Evolutionary conservation across 2,888 invertebrate genomes (phyloP).

Genomic region (Icerya purchasi): DNA sequence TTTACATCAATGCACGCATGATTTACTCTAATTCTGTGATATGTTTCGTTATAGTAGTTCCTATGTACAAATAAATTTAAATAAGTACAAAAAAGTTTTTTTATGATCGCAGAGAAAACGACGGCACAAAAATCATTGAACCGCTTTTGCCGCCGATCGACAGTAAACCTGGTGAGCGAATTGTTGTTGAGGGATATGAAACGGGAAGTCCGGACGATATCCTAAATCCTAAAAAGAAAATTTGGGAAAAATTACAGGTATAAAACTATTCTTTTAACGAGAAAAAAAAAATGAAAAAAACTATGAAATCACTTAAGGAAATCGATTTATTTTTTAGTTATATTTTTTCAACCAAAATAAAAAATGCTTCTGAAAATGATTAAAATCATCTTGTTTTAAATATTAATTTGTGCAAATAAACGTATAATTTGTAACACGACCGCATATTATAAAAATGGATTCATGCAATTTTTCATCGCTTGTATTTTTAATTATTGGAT

Average conservation of each 20-base stretch:
- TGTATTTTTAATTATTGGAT: too few species aligned
- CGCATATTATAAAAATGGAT: too few species aligned
- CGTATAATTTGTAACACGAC: too few species aligned
- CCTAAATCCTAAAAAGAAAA: constrained; percentile 85
- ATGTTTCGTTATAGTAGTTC: too few species aligned
- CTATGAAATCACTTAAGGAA: neutral
- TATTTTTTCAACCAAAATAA: constrained; percentile 4
- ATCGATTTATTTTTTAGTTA: constrained; percentile 3
- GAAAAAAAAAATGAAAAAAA: constrained; percentile 5
- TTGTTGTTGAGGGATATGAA: constrained; percentile 64
- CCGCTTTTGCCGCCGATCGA: constrained; percentile 56
- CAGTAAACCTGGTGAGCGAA: constrained; percentile 58
- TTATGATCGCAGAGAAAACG: constrained; percentile 29
- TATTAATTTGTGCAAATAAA: too few species aligned
- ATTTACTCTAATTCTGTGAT: too few species aligned
- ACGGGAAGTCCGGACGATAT: constrained; percentile 56
- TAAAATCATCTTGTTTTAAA: too few species aligned
- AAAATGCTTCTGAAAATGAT: too few species aligned
- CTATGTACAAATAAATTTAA: too few species aligned
- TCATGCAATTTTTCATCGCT: too few species aligned
- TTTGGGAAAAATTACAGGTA: constrained; percentile 78
- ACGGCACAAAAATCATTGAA: constrained; percentile 57
- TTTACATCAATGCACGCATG: too few species aligned
- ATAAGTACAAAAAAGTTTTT: too few species aligned
- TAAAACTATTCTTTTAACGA: constrained; percentile 1